Evolutionary conservation across 2,797 vertebrate genomes (phyloP), one percentile per base, ranked within the genome.

Genomic region (Scolopax bukidnonensis): DNA sequence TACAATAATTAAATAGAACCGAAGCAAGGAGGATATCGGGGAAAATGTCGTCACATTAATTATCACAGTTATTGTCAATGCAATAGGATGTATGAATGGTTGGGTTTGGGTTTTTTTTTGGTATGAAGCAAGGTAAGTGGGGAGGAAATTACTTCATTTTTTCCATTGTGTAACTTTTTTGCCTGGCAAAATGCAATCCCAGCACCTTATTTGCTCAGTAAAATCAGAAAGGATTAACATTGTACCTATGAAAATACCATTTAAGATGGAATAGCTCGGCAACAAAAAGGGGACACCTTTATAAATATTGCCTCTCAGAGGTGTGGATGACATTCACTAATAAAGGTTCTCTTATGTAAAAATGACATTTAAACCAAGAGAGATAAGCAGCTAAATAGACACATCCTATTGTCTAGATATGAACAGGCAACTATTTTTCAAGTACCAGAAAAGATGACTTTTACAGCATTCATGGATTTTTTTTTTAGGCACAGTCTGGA

Each of bases 331-430:
- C 91, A 95, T 94, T 96, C 92, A 83, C 57, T 92, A 89, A 77
- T 86, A 90, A 93, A 81, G 68, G 71, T 80, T 95, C 90, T 89
- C 36, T 75, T 69, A 90, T 71, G 84, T 60, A 94, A 96, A 97
- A 95, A 89, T 96, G 63, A 86, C 95, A 95, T 97, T 96, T 95
- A 86, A 91, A 73, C 56, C 43, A 86, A 67, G 38, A 51, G 40
- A 85, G 50, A 90, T 7, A 50, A 30, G 50, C 74, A 61, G 45
- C 48, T 76, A 16, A 23, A 63, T 16, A 69, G 89, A 70, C 53
- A 89, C 4, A 48, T 84, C 41, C 45, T 57, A 16, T 54, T 69
- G 57, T 60, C 47, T 47, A 61, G 32, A 41, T 82, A 14, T 41
- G 53, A 76, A 15, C 16, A 61, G 48, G 36, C 53, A 88, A 78